Conservation (phyloP, 2,113 vertebrate genomes). For the Eudyptes chrysolophus region DNA sequence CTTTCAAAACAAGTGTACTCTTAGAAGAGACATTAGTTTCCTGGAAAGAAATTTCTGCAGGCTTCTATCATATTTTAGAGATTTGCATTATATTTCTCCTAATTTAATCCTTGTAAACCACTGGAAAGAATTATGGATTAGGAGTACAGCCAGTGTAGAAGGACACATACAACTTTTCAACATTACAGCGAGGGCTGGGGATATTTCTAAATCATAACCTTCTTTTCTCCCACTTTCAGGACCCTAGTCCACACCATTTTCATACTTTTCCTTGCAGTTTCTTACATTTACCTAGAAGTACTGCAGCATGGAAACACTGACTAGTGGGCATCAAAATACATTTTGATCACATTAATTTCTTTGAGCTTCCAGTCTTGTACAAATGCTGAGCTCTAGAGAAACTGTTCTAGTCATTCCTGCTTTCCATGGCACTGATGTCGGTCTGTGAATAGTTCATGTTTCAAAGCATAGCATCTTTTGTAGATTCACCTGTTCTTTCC, state of each 20-base stretch:
- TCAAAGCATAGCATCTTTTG: neutral
- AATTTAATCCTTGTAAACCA: neutral
- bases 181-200: neutral
- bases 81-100: neutral
- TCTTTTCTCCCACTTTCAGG: neutral
- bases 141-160: neutral
- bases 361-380: neutral
- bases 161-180: neutral
- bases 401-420: neutral
- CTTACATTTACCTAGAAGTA: neutral
- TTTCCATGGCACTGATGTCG: neutral
- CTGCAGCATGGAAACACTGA: neutral
- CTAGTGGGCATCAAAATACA: neutral
- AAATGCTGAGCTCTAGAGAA: neutral
- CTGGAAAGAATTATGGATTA: neutral
- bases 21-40: neutral
- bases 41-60: neutral
- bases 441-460: neutral
- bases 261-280: neutral
- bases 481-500: neutral
- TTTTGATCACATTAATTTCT: neutral
- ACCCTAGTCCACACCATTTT: neutral
- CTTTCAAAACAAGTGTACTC: neutral
- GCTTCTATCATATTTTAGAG: neutral
- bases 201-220: neutral